Evolutionary conservation across 2,888 invertebrate species (phyloP).

Genomic region (Sinodicranocentrus sp.): DNA sequence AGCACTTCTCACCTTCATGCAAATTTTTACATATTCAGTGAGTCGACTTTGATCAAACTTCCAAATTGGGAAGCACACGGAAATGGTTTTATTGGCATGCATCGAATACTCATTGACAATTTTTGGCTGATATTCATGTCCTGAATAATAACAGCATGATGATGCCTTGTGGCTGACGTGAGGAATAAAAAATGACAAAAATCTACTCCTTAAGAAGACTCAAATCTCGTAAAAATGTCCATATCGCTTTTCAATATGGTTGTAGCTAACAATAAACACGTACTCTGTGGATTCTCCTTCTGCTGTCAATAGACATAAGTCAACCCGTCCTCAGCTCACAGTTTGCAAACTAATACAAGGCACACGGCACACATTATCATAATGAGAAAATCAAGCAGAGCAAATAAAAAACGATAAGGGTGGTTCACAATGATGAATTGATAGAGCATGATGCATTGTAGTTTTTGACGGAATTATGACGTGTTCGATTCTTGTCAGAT

Average conservation of each 20-base stretch:
- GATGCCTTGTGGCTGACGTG: too few relatives aligned
- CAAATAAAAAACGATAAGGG: neutral
- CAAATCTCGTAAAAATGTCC: too few relatives aligned
- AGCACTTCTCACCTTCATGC: slow-evolving; percentile 29
- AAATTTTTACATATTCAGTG: slow-evolving; percentile 24
- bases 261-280: too few relatives aligned
- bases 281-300: too few relatives aligned
- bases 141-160: slow-evolving; percentile 16
- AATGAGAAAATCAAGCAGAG: neutral
- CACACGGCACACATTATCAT: neutral
- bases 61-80: slow-evolving; percentile 33
- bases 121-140: neutral
- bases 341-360: too few relatives aligned
- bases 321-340: too few relatives aligned
- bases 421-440: slow-evolving; percentile 1
- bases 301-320: too few relatives aligned
- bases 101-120: slow-evolving; percentile 14
- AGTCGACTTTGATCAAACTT: neutral
- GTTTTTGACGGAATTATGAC: neutral
- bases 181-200: too few relatives aligned
- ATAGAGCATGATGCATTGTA: neutral
- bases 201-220: too few relatives aligned
- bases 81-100: slow-evolving; percentile 23
- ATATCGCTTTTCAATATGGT: too few relatives aligned
- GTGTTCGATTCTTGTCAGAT: slow-evolving; percentile 14